Percentiles rank a stretch among this genome's conserved stretches.
Evolutionary conservation across 2,113 vertebrate species (phyloP).

Genomic region (Morone saxatilis): DNA sequence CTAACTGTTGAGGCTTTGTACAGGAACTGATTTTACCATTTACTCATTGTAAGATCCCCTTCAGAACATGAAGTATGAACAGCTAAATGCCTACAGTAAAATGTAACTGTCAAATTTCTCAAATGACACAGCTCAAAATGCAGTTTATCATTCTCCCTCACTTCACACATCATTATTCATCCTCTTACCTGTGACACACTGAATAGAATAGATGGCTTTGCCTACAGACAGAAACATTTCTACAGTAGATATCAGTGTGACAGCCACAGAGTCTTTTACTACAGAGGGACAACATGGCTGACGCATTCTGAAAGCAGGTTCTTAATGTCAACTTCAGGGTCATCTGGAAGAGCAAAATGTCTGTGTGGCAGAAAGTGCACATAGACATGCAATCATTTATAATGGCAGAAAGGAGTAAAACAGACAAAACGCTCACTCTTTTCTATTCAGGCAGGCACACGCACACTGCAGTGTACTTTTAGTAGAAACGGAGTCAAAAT

Average conservation of each 20-base stretch:
- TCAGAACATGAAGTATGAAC: conserved; percentile 1
- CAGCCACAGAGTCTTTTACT: conserved; percentile 11
- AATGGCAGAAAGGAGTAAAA: neutral
- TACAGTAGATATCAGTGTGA: conserved; percentile 30
- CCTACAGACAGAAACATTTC: conserved; percentile 27
- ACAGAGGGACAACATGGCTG: conserved; percentile 13
- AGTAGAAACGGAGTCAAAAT: too few species aligned
- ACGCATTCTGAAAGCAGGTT: conserved; percentile 39
- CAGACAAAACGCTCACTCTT: neutral
- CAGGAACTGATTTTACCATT: neutral
- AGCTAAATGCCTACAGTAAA: conserved; percentile 9
- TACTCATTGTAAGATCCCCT: neutral
- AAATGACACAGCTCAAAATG: neutral
- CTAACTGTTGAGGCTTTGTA: neutral
- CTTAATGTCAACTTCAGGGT: conserved; percentile 45
- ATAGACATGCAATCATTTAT: neutral
- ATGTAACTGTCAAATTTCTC: conserved; percentile 17
- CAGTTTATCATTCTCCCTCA: neutral
- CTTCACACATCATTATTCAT: conserved; percentile 31
- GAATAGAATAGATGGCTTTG: conserved; percentile 60
- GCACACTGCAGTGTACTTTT: too few species aligned
- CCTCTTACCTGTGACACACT: conserved; percentile 34
- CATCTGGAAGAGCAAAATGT: conserved; percentile 6
- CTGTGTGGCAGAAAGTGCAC: neutral
- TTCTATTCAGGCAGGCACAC: neutral